A percentile compares a stretch with the other conserved stretches of the same genome.
Conservation (phyloP, 2,797 vertebrate species). For the Taeniopygia guttata region DNA sequence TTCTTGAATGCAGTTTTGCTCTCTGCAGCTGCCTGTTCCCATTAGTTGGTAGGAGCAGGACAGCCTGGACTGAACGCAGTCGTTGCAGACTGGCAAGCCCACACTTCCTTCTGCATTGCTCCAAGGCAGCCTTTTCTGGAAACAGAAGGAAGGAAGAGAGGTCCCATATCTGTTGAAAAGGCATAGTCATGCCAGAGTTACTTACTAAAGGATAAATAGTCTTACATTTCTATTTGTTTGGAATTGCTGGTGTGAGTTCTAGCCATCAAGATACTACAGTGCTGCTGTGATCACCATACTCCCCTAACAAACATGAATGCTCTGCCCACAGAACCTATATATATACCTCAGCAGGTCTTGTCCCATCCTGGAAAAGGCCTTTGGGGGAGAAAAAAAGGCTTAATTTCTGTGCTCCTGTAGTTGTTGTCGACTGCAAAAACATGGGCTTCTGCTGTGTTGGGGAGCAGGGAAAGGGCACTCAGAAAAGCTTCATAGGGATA, state of each 20-base stretch:
- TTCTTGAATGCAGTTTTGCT: background rate
- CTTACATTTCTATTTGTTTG: background rate
- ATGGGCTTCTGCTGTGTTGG: background rate
- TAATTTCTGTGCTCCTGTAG: background rate
- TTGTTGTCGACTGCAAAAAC: background rate
- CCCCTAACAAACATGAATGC: background rate
- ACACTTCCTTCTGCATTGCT: background rate
- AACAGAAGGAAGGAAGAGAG: background rate
- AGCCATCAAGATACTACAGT: background rate
- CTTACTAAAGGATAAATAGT: background rate
- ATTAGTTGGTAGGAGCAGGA: background rate
- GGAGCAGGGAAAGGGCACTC: background rate
- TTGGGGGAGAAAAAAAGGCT: background rate
- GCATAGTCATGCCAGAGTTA: background rate
- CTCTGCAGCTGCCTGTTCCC: background rate
- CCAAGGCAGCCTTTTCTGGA: background rate
- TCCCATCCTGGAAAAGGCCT: background rate
- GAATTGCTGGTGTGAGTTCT: background rate
- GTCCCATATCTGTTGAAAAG: background rate
- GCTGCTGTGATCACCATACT: background rate
- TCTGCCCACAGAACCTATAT: background rate
- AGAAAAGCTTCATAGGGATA: background rate
- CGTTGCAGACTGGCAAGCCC: background rate
- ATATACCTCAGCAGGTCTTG: background rate
- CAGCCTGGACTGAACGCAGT: rapidly evolving